Percentiles rank a stretch among this genome's conserved stretches.
These are phyloP conservation scores for Saccopteryx leptura DNA, from an alignment of 2,113 vertebrate species.

Conservation along the genomic window DNA sequence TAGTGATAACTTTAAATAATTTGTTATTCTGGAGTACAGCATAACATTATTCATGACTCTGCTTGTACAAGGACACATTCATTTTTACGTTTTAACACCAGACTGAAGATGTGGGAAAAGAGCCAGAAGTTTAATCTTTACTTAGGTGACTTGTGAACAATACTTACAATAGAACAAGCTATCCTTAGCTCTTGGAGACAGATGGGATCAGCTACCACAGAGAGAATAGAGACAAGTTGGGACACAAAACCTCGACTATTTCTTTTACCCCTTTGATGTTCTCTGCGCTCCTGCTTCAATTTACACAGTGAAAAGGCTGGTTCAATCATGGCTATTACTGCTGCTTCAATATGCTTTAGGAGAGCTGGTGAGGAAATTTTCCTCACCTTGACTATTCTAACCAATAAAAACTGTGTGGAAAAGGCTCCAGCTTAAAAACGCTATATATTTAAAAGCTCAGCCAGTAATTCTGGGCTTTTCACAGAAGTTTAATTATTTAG, in stretches of 20 bases:
- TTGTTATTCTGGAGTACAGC: not conserved
- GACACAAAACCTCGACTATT: conserved; percentile 74
- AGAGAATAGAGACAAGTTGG: conserved; percentile 74
- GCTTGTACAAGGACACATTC: not conserved
- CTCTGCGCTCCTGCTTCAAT: conserved; percentile 65
- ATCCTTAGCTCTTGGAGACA: conserved; percentile 70
- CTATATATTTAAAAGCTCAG: not conserved
- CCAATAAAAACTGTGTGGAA: not conserved
- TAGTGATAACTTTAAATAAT: conserved; percentile 8
- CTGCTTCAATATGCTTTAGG: conserved; percentile 32
- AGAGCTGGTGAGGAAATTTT: conserved; percentile 11
- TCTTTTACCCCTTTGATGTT: conserved; percentile 79
- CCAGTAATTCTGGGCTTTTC: not conserved
- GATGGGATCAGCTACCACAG: conserved; percentile 75
- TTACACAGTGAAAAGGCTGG: conserved; percentile 58
- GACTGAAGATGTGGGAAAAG: conserved; percentile 39
- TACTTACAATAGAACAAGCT: conserved; percentile 65
- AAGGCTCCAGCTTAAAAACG: not conserved
- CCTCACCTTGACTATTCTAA: conserved; percentile 11
- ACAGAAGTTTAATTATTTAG: conserved; percentile 20
- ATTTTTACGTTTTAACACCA: conserved; percentile 61
- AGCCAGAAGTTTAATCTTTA: conserved; percentile 71
- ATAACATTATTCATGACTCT: not conserved
- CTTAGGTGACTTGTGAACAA: conserved; percentile 75
- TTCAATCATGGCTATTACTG: conserved; percentile 44